Base-by-base conservation (phyloP, 2,113 vertebrate genomes). In the Trachemys scripta region DNA sequence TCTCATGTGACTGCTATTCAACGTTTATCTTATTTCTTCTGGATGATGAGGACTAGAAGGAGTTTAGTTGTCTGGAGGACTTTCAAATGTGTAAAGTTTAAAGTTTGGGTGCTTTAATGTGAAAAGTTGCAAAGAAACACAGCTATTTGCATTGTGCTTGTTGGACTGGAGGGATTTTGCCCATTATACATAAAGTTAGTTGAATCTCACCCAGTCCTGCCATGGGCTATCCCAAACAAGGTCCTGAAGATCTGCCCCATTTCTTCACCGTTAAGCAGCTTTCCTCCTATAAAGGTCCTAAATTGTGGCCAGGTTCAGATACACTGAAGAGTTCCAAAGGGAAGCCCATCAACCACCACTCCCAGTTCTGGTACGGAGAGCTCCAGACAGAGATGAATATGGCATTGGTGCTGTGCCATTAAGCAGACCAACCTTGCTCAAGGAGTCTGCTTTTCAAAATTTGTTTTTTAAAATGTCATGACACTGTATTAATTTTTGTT, bases 11-110 rank as follows among this genome's bases (percentile, higher is more conserved):
- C 49, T 93, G 5, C 89, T 84, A 6, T 78, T 93, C 8, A 49
- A 7, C 9, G 82, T 82, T 93, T 79, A 51, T 1, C 0, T 79
- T 87, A 35, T 78, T 78, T 92, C 35, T 4, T 11, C 10, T 93
- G 92, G 80, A 88, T 82, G 87, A 75, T 90, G 6, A 84, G 17
- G 89, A 62, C 50, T 57, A 65, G 3, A 81, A 83, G 50, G 10
- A 81, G 47, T 87, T 95, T 89, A 31, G 22, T 89, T 94, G 94
- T 72, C 76, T 53, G 93, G 69, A n/a, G 42, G 75, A 10, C 79
- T 92, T 95, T 92, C 4, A 86, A 29, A 88, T 8, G 0, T 38
- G 0, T n/a, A 10, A 90, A 89, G 29, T 17, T 89, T 65, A 78
- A 89, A 89, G 78, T 84, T 90, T 89, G n/a, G 69, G 22, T 69